Conservation (phyloP, 37 sponge, comb jelly and placozoan species). For the Amphimedon queenslandica region DNA sequence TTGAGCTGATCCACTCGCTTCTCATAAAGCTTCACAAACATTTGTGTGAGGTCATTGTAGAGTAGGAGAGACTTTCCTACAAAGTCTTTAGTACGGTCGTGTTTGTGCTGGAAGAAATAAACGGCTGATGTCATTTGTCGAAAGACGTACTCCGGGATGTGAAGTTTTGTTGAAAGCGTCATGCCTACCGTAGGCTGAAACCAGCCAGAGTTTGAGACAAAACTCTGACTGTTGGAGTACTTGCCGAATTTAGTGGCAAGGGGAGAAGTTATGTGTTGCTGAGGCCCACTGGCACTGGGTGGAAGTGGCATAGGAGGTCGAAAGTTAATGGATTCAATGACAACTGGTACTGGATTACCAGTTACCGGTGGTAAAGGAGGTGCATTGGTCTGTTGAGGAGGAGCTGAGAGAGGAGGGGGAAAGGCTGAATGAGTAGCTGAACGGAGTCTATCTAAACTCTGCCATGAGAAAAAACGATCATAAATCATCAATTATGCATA, state of each 20-base stretch:
- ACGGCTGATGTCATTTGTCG: conserved; percentile 12
- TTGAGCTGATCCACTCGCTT: conserved; percentile 10
- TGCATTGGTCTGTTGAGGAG: no score
- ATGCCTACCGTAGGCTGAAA: conserved; percentile 3
- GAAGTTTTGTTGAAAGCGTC: background rate
- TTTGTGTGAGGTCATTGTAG: conserved; percentile 25
- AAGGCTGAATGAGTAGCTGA: no score
- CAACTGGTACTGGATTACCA: no score
- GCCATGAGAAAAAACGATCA: no score
- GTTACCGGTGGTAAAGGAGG: no score
- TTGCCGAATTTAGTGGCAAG: background rate
- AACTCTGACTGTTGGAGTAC: background rate
- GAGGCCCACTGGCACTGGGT: background rate
- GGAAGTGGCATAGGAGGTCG: conserved; percentile 13
- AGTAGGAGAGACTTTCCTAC: conserved; percentile 17
- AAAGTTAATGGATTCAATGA: no score
- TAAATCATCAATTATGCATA: no score
- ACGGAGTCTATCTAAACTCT: no score
- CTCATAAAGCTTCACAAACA: conserved; percentile 47
- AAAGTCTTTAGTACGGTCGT: background rate
- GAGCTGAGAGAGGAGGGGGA: no score
- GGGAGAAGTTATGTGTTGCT: background rate
- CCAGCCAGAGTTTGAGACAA: conserved; percentile 11
- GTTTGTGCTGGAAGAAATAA: conserved; percentile 46
- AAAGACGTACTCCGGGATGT: conserved; percentile 6